phyloP scores from a whole-genome alignment of 2,888 invertebrate species.

The Heliconius ethilla region DNA sequence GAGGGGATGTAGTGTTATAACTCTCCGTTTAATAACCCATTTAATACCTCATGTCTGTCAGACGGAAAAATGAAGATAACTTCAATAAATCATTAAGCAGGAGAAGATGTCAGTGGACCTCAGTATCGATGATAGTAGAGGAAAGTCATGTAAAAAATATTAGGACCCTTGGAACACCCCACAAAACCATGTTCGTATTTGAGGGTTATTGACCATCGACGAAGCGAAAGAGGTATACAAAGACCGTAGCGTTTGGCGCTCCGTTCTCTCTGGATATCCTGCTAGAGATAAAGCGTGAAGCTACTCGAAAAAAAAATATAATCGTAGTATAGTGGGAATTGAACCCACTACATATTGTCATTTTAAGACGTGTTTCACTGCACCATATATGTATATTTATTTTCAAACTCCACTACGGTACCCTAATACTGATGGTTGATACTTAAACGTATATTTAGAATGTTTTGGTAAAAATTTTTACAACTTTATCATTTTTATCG shows the following conservation, averaged over 20 bases:
- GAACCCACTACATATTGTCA: background rate
- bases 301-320: too few species aligned
- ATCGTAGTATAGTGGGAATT: too few species aligned
- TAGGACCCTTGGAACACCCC: too few species aligned
- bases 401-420: background rate
- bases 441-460: constrained; percentile 8
- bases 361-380: background rate
- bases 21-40: too few species aligned
- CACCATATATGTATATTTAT: background rate
- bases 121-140: too few species aligned
- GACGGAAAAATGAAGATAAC: too few species aligned
- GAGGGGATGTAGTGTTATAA: background rate
- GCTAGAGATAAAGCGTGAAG: background rate
- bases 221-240: background rate
- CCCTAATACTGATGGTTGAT: background rate
- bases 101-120: too few species aligned
- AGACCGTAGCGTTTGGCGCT: background rate
- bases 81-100: too few species aligned
- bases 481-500: constrained; percentile 19
- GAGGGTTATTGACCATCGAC: accelerated
- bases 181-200: too few species aligned
- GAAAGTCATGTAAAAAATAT: too few species aligned
- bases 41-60: too few species aligned
- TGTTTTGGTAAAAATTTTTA: constrained; percentile 1
- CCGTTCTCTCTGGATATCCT: background rate